Evolutionary conservation across 2,888 invertebrate genomes (phyloP).

Genomic region (Nipponacmea schrenckii): DNA sequence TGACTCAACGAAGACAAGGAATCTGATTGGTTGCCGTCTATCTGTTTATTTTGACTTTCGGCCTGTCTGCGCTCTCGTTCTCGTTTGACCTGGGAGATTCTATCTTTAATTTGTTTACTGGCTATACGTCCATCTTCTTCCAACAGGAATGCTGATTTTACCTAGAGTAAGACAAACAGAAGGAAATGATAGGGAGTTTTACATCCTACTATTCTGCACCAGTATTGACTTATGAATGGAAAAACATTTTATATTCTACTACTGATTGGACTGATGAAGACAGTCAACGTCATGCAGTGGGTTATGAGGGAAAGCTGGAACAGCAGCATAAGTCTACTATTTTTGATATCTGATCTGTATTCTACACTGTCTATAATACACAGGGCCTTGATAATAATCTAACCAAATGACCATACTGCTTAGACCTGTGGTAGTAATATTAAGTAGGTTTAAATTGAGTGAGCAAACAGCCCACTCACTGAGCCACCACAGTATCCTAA

Average conservation of each 20-base stretch:
- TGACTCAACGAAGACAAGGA: slow-evolving; percentile 9
- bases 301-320: background rate
- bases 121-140: slow-evolving; percentile 95
- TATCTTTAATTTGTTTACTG: slow-evolving; percentile 88
- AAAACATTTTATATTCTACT: background rate
- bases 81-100: slow-evolving; percentile 80
- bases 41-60: slow-evolving; percentile 2
- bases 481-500: background rate
- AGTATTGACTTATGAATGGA: too few relatives aligned
- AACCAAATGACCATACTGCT: too few relatives aligned
- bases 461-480: too few relatives aligned
- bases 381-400: too few relatives aligned
- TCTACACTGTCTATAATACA: too few relatives aligned
- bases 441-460: too few relatives aligned
- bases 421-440: too few relatives aligned
- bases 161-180: slow-evolving; percentile 68
- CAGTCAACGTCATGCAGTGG: too few relatives aligned
- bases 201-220: background rate
- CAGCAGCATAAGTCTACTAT: background rate
- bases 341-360: too few relatives aligned
- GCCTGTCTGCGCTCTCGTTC: slow-evolving; percentile 71
- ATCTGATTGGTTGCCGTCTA: background rate
- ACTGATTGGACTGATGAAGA: background rate
- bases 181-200: background rate
- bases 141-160: slow-evolving; percentile 91